Conservation (phyloP, 1,140 invertebrate species). For the Octopus bimaculoides region DNA sequence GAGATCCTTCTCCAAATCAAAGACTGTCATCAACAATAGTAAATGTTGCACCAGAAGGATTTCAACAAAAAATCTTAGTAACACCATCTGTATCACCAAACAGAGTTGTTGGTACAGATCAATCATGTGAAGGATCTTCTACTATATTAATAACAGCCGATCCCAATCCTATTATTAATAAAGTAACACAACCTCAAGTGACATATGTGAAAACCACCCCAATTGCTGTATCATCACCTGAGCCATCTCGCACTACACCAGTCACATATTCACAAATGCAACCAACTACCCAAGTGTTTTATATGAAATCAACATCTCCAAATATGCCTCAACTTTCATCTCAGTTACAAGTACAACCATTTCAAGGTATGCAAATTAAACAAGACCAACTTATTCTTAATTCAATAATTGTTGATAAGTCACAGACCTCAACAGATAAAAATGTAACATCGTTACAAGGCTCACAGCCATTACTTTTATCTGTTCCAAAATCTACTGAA, state of each 20-base stretch:
- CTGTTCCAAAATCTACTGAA: background rate
- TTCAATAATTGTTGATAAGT: conserved; percentile 1
- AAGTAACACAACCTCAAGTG: background rate
- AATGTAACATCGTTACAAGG: background rate
- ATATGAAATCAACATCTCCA: background rate
- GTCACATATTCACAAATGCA: background rate
- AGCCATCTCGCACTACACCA: too few relatives aligned
- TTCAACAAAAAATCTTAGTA: conserved; percentile 1
- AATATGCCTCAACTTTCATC: background rate
- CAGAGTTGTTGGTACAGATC: background rate
- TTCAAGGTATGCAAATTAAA: conserved; percentile 3
- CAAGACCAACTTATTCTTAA: conserved; percentile 6
- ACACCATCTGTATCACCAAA: background rate
- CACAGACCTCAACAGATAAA: background rate
- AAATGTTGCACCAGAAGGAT: background rate
- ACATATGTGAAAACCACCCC: background rate
- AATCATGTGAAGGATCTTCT: background rate
- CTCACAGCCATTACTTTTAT: background rate
- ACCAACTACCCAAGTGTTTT: background rate
- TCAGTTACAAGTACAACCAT: background rate
- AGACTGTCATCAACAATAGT: background rate
- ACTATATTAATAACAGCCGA: background rate
- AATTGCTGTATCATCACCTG: background rate
- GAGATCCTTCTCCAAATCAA: background rate
- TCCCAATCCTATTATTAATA: background rate